A percentile compares a stretch with the other conserved stretches of the same genome.
Conservation (phyloP, 2,888 invertebrate species). For the Pseudococcus longispinus region DNA sequence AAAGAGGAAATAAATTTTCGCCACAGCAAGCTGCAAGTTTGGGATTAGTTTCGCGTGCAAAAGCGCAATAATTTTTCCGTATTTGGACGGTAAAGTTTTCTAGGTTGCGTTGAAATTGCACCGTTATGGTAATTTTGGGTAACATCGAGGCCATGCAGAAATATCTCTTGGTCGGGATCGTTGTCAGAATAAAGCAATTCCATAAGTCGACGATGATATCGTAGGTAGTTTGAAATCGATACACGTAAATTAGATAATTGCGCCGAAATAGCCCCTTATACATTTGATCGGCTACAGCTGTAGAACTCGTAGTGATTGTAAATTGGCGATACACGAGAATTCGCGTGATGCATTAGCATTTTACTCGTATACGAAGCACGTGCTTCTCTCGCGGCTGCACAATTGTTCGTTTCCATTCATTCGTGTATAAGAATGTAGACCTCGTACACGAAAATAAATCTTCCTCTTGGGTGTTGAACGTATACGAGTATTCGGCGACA, state of each 20-base stretch:
- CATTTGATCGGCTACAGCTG: not conserved
- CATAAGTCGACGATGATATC: not conserved
- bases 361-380: slow-evolving; percentile 20
- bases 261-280: not conserved
- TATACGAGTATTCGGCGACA: not conserved
- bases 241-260: not conserved
- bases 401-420: slow-evolving; percentile 16
- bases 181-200: not conserved
- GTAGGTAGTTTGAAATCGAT: not conserved
- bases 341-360: slow-evolving; percentile 20
- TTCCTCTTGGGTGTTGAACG: not conserved
- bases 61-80: not conserved
- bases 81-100: not conserved
- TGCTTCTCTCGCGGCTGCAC: not conserved
- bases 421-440: slow-evolving; percentile 5
- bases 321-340: slow-evolving; percentile 21
- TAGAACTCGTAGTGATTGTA: not conserved
- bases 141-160: not conserved
- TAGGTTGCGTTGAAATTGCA: not conserved
- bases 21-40: not conserved
- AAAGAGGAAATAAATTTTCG: not conserved
- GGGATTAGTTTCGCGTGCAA: not conserved
- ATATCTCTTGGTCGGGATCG: not conserved
- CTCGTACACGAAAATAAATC: slow-evolving; percentile 40
- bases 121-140: not conserved